A percentile compares a stretch with the other conserved stretches of the same genome.
Conservation (phyloP, 2,113 vertebrate genomes). For the Callospermophilus lateralis region DNA sequence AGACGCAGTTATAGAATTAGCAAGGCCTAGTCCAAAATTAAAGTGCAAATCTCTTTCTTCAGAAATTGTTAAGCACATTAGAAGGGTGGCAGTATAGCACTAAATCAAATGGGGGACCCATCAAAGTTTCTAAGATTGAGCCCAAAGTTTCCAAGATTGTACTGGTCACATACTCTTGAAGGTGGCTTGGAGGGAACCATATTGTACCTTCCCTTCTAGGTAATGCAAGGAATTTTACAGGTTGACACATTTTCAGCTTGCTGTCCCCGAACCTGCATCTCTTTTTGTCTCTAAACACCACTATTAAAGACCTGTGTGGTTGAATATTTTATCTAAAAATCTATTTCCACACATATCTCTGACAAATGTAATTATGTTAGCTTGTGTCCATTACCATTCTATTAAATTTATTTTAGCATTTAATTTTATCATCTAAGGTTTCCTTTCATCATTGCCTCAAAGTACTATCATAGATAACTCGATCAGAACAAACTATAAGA, state of each 20-base stretch:
- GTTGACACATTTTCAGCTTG: neutral
- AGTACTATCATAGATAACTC: neutral
- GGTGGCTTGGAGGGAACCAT: neutral
- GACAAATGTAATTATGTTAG: neutral
- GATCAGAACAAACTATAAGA: slow-evolving; percentile 4
- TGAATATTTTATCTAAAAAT: slow-evolving; percentile 31
- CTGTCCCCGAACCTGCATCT: neutral
- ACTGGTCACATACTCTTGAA: neutral
- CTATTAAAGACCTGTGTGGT: neutral
- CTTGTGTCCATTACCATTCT: neutral
- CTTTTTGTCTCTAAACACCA: neutral
- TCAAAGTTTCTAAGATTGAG: neutral
- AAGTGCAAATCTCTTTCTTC: neutral
- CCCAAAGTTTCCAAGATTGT: too few species aligned
- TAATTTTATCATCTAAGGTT: slow-evolving; percentile 34
- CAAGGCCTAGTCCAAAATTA: neutral
- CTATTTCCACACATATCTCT: neutral
- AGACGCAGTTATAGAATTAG: neutral
- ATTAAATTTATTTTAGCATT: neutral
- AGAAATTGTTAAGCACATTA: neutral
- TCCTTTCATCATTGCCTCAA: neutral
- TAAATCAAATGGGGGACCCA: neutral
- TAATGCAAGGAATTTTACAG: neutral
- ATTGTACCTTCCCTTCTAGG: neutral
- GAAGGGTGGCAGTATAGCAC: neutral